Conservation (phyloP, 2,113 vertebrate species). For the Gnathochromis pfefferi region DNA sequence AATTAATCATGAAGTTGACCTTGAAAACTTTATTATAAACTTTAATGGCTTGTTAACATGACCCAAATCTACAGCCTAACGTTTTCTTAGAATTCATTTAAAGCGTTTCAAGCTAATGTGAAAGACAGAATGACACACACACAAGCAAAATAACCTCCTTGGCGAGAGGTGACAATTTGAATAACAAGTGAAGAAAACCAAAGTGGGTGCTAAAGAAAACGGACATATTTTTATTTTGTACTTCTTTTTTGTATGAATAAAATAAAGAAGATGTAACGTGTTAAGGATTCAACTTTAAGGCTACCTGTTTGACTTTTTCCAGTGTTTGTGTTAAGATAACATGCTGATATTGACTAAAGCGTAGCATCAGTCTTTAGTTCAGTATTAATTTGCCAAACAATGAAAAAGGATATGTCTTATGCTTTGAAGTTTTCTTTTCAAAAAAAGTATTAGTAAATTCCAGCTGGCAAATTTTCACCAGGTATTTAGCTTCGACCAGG, state of each 20-base stretch:
- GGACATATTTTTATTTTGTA: neutral
- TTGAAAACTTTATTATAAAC: neutral
- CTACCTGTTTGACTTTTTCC: neutral
- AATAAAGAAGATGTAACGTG: neutral
- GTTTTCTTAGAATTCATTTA: neutral
- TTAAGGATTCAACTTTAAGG: neutral
- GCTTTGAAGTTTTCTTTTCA: neutral
- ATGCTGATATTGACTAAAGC: neutral
- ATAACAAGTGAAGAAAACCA: neutral
- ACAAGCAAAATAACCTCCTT: neutral
- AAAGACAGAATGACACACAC: neutral
- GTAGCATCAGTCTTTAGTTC: neutral
- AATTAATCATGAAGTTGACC: neutral
- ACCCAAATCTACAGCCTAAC: neutral
- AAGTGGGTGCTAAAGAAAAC: neutral
- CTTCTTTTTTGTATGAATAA: neutral
- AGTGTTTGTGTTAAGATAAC: neutral
- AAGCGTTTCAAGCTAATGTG: neutral
- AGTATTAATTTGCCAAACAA: neutral
- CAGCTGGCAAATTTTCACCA: neutral
- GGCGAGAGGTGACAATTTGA: neutral
- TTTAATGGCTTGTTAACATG: neutral
- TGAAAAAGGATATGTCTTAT: neutral
- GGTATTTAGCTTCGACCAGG: neutral
- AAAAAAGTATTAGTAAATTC: neutral